Conservation (phyloP, 2,888 invertebrate genomes). For the Drosophila bunnanda region DNA sequence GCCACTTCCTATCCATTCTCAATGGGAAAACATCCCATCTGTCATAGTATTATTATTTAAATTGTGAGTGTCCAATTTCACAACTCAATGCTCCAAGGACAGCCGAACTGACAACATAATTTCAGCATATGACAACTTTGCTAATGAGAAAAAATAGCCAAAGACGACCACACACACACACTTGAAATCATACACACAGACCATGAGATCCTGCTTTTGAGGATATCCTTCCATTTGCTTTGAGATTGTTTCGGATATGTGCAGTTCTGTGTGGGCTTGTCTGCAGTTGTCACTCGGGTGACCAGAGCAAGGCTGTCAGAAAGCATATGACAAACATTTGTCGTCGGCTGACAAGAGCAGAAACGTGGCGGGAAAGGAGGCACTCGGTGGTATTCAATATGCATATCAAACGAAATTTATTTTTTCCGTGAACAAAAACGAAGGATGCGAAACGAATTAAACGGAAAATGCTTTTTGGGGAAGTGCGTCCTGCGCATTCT, state of each 20-base stretch:
- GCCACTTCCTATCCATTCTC: background rate
- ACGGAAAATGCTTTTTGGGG: constrained; percentile 26
- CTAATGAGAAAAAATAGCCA: constrained; percentile 65
- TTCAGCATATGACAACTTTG: constrained; percentile 72
- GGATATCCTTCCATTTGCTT: constrained; percentile 56
- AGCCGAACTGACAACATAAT: constrained; percentile 73
- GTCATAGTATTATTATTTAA: constrained; percentile 43
- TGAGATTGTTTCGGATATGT: constrained; percentile 59
- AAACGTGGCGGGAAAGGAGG: constrained; percentile 46
- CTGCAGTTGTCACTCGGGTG: constrained; percentile 55
- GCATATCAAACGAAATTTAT: constrained; percentile 67
- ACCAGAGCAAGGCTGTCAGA: constrained; percentile 62
- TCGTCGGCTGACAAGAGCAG: constrained; percentile 52
- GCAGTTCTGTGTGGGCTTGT: constrained; percentile 32
- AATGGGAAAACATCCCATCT: background rate
- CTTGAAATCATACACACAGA: constrained; percentile 24
- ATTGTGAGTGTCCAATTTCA: constrained; percentile 50
- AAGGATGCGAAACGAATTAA: constrained; percentile 37
- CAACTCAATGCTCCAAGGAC: constrained; percentile 56
- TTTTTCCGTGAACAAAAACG: constrained; percentile 41
- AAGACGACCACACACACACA: background rate
- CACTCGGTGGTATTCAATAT: constrained; percentile 38
- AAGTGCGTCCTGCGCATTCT: constrained; percentile 59
- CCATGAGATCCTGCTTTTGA: constrained; percentile 21
- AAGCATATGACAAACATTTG: constrained; percentile 61